Evolutionary conservation across 92 coral and sea anemone species (phyloP).

Genomic region (Epizoanthus illoricatus): DNA sequence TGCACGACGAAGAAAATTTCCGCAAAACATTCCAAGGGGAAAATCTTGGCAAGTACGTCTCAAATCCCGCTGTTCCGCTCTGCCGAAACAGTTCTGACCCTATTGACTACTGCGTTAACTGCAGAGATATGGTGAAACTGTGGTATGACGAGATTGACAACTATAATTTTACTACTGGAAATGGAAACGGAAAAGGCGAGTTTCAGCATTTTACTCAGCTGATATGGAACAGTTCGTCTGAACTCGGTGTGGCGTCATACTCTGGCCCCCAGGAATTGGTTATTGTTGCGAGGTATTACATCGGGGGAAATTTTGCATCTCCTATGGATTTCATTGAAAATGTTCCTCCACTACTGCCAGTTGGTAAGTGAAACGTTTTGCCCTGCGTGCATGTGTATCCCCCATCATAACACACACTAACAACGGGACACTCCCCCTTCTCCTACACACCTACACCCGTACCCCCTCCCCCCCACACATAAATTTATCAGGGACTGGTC

Average conservation of each 20-base stretch:
- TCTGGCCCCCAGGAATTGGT: not conserved
- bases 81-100: not conserved
- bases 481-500: too few species aligned
- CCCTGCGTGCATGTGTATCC: not conserved
- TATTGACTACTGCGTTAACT: not conserved
- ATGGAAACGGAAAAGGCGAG: not conserved
- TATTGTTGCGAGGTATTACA: not conserved
- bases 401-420: too few species aligned
- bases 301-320: not conserved
- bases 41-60: not conserved
- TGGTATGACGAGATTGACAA: not conserved
- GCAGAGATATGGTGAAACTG: not conserved
- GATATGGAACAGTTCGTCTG: not conserved
- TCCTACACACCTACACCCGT: too few species aligned
- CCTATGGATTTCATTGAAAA: not conserved
- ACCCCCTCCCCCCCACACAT: too few species aligned
- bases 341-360: not conserved
- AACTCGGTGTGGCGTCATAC: not conserved
- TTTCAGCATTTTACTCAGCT: not conserved
- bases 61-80: not conserved
- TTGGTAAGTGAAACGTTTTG: not conserved
- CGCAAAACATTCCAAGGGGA: not conserved
- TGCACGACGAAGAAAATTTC: not conserved
- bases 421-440: too few species aligned
- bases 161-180: not conserved